These are phyloP conservation scores for Lamproptera curius DNA, from an alignment of 2,888 invertebrate species.

Conservation along the genomic window DNA sequence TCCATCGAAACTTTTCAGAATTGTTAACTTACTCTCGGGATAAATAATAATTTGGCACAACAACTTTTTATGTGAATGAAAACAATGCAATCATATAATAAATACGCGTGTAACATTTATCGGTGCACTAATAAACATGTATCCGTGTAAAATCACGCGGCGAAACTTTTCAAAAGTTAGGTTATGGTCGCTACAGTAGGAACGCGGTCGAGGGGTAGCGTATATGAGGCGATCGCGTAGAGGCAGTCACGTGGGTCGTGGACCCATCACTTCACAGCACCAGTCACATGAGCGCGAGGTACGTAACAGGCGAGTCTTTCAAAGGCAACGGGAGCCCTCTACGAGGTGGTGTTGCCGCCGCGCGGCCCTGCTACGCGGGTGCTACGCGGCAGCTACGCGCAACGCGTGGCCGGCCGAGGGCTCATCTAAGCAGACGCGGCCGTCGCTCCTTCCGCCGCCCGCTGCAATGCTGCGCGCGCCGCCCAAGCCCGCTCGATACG, in stretches of 20 bases:
- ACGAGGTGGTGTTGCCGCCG: constrained; percentile 44
- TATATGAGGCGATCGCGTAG: constrained; percentile 11
- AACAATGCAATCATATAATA: neutral
- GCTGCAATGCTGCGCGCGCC: constrained; percentile 60
- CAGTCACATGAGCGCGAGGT: constrained; percentile 39
- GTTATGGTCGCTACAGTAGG: constrained; percentile 30
- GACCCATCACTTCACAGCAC: constrained; percentile 40
- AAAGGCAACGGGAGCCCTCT: constrained; percentile 19
- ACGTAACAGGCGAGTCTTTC: no score
- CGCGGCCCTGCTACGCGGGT: no score
- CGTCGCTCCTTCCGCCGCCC: constrained; percentile 48
- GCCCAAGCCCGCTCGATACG: constrained; percentile 42
- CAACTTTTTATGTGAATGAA: neutral
- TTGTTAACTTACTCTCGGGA: neutral
- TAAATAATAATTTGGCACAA: constrained; percentile 11
- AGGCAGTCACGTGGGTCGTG: constrained; percentile 31
- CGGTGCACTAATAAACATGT: neutral
- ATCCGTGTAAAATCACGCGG: constrained; percentile 1
- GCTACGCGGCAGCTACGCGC: no score
- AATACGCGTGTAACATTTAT: neutral
- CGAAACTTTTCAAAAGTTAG: constrained; percentile 24
- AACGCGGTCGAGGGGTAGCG: constrained; percentile 18
- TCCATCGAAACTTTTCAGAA: neutral
- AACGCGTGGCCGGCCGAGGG: constrained; percentile 35
- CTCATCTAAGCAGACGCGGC: constrained; percentile 50